Base-by-base conservation (phyloP, 2,113 vertebrate species). In the Ctenomys sociabilis region DNA sequence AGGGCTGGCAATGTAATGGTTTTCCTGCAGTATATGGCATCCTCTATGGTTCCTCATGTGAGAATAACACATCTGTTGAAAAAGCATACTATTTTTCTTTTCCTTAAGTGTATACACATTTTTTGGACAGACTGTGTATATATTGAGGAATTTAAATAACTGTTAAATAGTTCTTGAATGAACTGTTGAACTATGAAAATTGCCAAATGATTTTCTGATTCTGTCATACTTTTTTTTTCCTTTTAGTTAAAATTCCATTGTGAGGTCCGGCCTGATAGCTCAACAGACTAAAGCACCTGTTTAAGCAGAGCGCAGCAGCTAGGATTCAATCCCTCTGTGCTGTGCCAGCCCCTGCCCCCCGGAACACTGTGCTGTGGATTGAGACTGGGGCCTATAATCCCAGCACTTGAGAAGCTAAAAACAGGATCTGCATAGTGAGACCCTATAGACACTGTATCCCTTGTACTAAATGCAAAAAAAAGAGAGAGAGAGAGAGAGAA, bases 131-230 rank as follows among this genome's bases (percentile, higher is more conserved):
- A 43, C 11, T 75, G 22, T 75, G 57, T 35, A 43, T 26, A 37
- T 75, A 12, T 75, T 75, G 3, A 75, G 11, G 12, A 78, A 78
- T 92, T 86, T 78, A 75, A 59, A 54, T 4, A 49, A 90, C 12
- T 17, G 21, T 45, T 94, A 43, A 43, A 66, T 84, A 12, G 93
- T 87, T 90, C 61, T 87, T 89, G 8, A 93, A 73, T 94, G 24
- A 77, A 59, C 84, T 66, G 30, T 83, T n/a, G n/a, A 90, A 43
- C 30, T 54, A 1, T 88, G 14, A 28, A 88, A 43, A 30, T 73
- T 96, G 54, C 75, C 68, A 95, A 59, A 49, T 87, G 49, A 77
- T 82, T 96, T 90, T 90, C 7, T 95, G 78, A 59, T 90, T 94
- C 40, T 8, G n/a, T 83, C 22, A 82, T 75, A 86, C 32, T 54